phyloP scores from a whole-genome alignment of 2,113 vertebrate species.

The Malurus cyaneus region DNA sequence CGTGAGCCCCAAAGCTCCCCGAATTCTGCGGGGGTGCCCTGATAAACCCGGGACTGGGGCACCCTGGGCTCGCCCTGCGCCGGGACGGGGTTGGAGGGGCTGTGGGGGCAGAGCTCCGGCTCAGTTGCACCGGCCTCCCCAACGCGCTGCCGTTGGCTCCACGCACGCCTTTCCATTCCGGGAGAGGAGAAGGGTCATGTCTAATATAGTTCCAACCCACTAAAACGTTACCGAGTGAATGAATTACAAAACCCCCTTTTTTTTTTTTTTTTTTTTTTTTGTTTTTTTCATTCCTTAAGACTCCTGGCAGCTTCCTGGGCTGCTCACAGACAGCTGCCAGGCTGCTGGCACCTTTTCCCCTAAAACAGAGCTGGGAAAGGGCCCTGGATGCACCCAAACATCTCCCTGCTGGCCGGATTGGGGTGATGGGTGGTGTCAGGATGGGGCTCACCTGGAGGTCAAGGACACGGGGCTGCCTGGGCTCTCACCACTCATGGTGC shows the following conservation, averaged over 20 bases:
- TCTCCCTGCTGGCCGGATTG: not conserved
- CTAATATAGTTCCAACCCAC: slow-evolving; percentile 50
- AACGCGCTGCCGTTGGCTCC: not conserved
- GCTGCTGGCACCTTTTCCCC: not conserved
- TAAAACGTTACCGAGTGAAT: slow-evolving; percentile 52
- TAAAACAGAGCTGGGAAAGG: not conserved
- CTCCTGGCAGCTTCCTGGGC: not conserved
- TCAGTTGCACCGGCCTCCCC: not conserved
- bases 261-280: not conserved
- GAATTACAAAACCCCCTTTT: not conserved
- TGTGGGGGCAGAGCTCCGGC: not conserved
- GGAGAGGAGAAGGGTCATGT: slow-evolving; percentile 56
- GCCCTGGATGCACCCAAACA: not conserved
- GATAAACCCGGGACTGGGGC: accelerated
- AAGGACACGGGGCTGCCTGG: not conserved
- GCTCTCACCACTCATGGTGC: not conserved
- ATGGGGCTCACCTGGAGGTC: slow-evolving; percentile 43
- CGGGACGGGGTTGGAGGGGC: not conserved
- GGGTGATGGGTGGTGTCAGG: not conserved
- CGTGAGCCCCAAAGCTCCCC: not conserved
- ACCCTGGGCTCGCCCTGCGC: not conserved
- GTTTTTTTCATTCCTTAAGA: not conserved
- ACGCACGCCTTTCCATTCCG: slow-evolving; percentile 36
- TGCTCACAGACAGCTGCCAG: accelerated
- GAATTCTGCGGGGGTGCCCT: accelerated